phyloP scores from a whole-genome alignment of 2,113 vertebrate genomes.

The Pardalotus punctatus region DNA sequence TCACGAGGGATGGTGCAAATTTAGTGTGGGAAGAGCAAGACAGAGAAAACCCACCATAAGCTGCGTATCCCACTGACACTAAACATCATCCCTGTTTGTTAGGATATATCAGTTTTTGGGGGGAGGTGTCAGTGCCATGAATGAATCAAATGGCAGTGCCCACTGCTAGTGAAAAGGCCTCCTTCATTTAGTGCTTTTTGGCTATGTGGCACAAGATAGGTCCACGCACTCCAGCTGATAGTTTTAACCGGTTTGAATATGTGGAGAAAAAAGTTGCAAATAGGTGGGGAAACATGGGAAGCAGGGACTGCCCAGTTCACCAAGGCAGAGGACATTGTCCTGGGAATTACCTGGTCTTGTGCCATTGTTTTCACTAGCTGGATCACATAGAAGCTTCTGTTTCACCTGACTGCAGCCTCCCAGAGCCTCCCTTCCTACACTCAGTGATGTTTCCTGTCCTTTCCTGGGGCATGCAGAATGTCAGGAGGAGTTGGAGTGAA shows the following conservation, averaged over 20 bases:
- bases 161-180: neutral
- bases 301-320: neutral
- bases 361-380: neutral
- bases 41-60: neutral
- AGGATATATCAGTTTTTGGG: neutral
- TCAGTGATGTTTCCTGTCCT: neutral
- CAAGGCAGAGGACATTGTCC: neutral
- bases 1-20: neutral
- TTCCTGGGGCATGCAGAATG: neutral
- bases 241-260: neutral
- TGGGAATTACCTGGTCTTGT: neutral
- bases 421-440: neutral
- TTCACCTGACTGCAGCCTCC: neutral
- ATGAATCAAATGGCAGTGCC: neutral
- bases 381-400: neutral
- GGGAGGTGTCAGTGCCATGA: rapidly evolving
- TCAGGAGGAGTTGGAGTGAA: neutral
- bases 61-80: neutral
- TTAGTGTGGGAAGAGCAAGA: neutral
- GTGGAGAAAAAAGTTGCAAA: neutral
- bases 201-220: neutral
- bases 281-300: neutral
- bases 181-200: neutral
- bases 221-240: neutral
- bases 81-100: rapidly evolving